These are phyloP conservation scores for Corythoichthys intestinalis DNA, from an alignment of 2,113 vertebrate genomes.

Conservation along the genomic window DNA sequence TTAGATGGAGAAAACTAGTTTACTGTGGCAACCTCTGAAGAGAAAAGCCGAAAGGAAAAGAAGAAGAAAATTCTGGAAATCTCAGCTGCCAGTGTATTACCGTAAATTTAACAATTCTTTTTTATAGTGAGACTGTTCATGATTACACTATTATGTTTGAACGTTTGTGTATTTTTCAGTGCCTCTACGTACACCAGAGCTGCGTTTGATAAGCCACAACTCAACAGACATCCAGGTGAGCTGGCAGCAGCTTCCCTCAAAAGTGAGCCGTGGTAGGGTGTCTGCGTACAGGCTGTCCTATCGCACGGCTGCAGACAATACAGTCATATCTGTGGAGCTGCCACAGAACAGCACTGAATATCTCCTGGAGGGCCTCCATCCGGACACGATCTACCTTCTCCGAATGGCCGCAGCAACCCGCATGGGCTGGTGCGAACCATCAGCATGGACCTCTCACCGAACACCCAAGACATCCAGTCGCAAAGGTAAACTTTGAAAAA, in stretches of 20 bases:
- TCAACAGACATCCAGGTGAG: slow-evolving; percentile 87
- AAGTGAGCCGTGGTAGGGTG: slow-evolving; percentile 81
- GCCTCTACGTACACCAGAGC: slow-evolving; percentile 90
- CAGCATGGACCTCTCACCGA: slow-evolving; percentile 89
- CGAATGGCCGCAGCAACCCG: slow-evolving; percentile 88
- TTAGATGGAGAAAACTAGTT: no score
- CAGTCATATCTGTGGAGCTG: slow-evolving; percentile 81
- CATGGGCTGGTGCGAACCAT: slow-evolving; percentile 89
- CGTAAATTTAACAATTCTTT: no score
- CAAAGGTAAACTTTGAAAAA: slow-evolving; percentile 72
- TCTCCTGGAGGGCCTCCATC: slow-evolving; percentile 77
- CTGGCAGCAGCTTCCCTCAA: slow-evolving; percentile 87
- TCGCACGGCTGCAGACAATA: slow-evolving; percentile 80
- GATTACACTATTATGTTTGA: not conserved
- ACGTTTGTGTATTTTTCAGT: slow-evolving; percentile 67
- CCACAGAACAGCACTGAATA: slow-evolving; percentile 75
- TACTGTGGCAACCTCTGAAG: no score
- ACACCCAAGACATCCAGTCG: slow-evolving; percentile 87
- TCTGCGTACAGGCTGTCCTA: slow-evolving; percentile 85
- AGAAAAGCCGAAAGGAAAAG: no score
- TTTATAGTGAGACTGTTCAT: not conserved
- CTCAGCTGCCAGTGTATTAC: no score
- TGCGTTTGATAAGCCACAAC: slow-evolving; percentile 87
- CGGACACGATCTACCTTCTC: slow-evolving; percentile 89
- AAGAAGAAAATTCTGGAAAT: no score